These are phyloP conservation scores for Phrynocephalus versicolor DNA, from an alignment of 2,113 vertebrate genomes.

Conservation along the genomic window DNA sequence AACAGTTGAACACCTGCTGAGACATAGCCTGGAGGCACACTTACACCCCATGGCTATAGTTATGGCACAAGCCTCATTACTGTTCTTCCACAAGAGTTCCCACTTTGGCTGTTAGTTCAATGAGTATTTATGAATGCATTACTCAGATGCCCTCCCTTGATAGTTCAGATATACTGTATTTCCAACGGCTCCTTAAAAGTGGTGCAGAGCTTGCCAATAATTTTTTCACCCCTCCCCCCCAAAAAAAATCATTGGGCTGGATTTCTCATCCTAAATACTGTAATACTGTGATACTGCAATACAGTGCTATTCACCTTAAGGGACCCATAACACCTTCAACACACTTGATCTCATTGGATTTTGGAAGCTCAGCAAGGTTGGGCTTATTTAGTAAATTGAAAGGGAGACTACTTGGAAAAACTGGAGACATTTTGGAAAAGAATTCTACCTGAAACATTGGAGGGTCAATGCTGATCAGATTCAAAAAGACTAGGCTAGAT, in stretches of 20 bases:
- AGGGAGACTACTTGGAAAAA: too few relatives aligned
- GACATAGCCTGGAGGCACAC: background rate
- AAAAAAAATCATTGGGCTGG: background rate
- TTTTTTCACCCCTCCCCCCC: background rate
- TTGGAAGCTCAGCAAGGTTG: too few relatives aligned
- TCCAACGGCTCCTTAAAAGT: background rate
- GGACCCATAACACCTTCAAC: too few relatives aligned
- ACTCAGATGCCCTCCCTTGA: background rate
- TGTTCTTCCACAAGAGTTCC: background rate
- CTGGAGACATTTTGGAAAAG: too few relatives aligned
- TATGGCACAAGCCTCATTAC: accelerated
- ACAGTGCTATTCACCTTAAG: background rate
- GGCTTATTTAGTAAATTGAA: too few relatives aligned
- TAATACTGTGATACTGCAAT: too few relatives aligned
- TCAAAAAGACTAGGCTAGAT: too few relatives aligned
- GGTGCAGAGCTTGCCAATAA: background rate
- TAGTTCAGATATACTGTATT: accelerated
- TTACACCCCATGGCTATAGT: background rate
- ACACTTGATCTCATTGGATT: too few relatives aligned
- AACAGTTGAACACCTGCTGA: background rate
- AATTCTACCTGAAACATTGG: too few relatives aligned
- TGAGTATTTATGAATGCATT: background rate
- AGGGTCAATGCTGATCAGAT: too few relatives aligned
- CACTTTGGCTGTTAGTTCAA: accelerated
- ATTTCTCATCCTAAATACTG: background rate